Base-by-base conservation (phyloP, 2,113 vertebrate species). In the Columba livia region DNA sequence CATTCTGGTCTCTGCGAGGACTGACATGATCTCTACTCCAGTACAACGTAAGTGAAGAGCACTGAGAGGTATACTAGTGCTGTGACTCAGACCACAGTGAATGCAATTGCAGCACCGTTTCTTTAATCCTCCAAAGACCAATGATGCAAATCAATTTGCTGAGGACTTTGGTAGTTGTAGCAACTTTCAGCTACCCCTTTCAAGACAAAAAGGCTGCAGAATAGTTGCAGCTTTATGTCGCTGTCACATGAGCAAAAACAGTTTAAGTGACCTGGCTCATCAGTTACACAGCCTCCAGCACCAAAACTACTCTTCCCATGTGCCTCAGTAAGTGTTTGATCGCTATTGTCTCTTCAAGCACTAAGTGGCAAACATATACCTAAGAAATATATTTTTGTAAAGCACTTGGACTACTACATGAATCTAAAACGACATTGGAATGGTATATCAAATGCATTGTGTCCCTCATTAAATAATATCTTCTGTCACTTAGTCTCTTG, bases 161-260 rank as follows among this genome's bases (percentile, higher is more conserved):
- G n/a, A 67, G 24, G 36, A 48, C 50, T 69, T 65, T 0, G 0
- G 19, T 54, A 16, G 15, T 54, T 44, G 53, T 12, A 64, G 66
- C 9, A 85, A 75, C 16, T 79, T 71, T 21, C 34, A 84, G 5
- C 26, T 61, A 51, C 25, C 2, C 12, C 18, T 48, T 79, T 66
- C 18, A 60, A 60, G 57, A 73, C 5, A 48, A 64, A 65, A 81
- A 75, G 2, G 7, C 34, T 61, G 18, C 16, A 32, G 4, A 66
- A 15, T n/a, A 80, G 15, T 2, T 40, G 28, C 20, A 58, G 19
- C 25, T 61, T 34, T 11, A 51, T 56, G 84, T 74, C 5, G 0
- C 8, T 61, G 11, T 36, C 11, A 51, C 10, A 18, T 9, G 29
- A 90, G 44, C 10, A 72, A 36, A 82, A 75, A 19, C 17, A 53